Evolutionary conservation across 1,140 invertebrate genomes (phyloP), one percentile per base, ranked within the genome.

Genomic region (Ceratina australensis): DNA sequence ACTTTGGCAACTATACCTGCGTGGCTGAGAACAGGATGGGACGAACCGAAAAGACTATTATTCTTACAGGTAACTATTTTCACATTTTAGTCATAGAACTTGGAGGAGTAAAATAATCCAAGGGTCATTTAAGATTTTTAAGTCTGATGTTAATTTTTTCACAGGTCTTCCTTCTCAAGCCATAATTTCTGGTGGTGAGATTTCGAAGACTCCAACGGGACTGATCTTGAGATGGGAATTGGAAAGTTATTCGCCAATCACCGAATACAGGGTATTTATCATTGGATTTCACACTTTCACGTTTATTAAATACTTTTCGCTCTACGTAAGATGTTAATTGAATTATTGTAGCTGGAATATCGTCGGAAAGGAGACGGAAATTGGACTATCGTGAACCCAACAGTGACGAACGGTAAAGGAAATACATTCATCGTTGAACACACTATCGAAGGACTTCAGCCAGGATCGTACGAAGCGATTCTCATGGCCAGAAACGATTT

Each of bases 181-280:
- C 7, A 86, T 26, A 15, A 81, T 91, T 13, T 69, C 63, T 42
- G 69, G 78, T 15, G 83, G 77, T 8, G 78, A 88, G 56, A 18
- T 90, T 12, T 87, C 87, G 5, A 65, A 15, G 1, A 83, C 91
- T 64, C 81, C 88, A 24, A 87, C 89, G 56, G 89, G 89, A 56
- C 57, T 89, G 72, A 91, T 91, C 59, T 72, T 93, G 1, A 92
- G 90, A 18, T 94, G 93, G 93, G 84, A 83, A 20, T 83, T 93
- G 42, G 90, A 93, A 28, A 94, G 93, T 82, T 93, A 89, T 64
- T 89, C 92, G 2, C 92, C 92, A 0, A 92, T 94, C 18, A 88
- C 82, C 15, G 91, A 93, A 74, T 93, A 92, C 77, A 87, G 88
- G 67, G 89, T 91, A 78, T 84, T 78, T 28, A 54, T 28, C 26